Evolutionary conservation across 64 coral and sea anemone species (phyloP).

Genomic region (Trachythela sp.): DNA sequence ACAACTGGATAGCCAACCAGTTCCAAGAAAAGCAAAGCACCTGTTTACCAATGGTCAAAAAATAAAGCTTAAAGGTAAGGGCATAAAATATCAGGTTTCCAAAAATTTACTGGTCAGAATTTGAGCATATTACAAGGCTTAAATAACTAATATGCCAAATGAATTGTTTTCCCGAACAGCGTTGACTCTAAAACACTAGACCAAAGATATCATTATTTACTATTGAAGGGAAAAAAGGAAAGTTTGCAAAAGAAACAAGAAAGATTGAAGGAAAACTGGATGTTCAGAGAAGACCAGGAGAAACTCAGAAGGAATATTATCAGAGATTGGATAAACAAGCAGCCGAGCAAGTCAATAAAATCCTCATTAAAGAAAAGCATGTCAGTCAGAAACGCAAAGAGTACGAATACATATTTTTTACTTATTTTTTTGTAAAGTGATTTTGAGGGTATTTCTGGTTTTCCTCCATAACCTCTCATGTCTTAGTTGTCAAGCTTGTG

Average conservation of each 20-base stretch:
- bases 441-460: no score
- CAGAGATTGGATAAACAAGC: slow-evolving; percentile 5
- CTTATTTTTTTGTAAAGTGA: background rate
- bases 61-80: background rate
- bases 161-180: no score
- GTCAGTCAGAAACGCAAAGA: slow-evolving; percentile 4
- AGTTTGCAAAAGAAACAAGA: background rate
- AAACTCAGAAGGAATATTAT: background rate
- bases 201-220: no score
- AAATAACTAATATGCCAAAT: no score
- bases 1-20: background rate
- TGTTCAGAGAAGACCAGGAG: background rate
- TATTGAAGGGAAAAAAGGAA: background rate
- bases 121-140: no score
- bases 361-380: background rate
- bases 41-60: background rate
- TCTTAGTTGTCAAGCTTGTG: no score
- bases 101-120: no score
- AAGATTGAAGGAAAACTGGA: background rate
- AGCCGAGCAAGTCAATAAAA: background rate
- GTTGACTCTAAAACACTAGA: no score
- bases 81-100: no score
- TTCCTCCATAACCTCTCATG: no score
- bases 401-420: background rate
- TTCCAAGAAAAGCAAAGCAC: background rate